Base-by-base conservation (phyloP, 1,140 invertebrate genomes). In the Neelides sp. region DNA sequence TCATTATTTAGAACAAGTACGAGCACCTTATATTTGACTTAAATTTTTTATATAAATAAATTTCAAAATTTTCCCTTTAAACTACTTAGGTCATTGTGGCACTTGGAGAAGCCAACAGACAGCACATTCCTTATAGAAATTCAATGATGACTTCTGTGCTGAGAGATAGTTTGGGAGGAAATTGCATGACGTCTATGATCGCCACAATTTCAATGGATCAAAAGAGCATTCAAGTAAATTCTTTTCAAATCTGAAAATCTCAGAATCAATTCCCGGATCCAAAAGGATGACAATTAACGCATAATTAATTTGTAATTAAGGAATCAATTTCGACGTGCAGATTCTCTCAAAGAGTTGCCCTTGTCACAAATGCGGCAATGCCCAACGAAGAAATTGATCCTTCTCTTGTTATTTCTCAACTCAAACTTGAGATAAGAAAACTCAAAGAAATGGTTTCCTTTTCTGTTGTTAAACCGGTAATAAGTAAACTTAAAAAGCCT, bases 121-220 rank as follows among this genome's bases (percentile, higher is more conserved):
- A 62, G 56, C 78, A 80, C 64, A 72, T 80, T 48, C 78, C 78
- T 15, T 80, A 79, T 63, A 67, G 73, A 54, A 79, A 80, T 64
- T 78, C 75, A 3, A 71, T 78, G 64, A 71, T 80, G 67, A 81
- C 78, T 5, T 73, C 75, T 20, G 72, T 80, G 17, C 59, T 80
- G 30, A 65, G 73, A 44, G 79, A 80, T 64, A 79, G 77, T 43
- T 35, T 80, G 1, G 76, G 75, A 23, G 78, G 78, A 35, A 80
- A 81, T 65, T 79, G 75, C 57, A 66, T 78, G 62, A 80, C 78
- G 4, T 72, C 71, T 3, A 79, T 81, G 77, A 70, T 81, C 42
- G 77, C 78, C 4, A 79, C 75, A 12, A 68, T 78, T 46, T 74
- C 74, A 23, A 53, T 77, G 7, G 71, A 73, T 10, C 64, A 65